Base-by-base conservation (phyloP, 2,888 invertebrate genomes). In the Leptura quadrifasciata region DNA sequence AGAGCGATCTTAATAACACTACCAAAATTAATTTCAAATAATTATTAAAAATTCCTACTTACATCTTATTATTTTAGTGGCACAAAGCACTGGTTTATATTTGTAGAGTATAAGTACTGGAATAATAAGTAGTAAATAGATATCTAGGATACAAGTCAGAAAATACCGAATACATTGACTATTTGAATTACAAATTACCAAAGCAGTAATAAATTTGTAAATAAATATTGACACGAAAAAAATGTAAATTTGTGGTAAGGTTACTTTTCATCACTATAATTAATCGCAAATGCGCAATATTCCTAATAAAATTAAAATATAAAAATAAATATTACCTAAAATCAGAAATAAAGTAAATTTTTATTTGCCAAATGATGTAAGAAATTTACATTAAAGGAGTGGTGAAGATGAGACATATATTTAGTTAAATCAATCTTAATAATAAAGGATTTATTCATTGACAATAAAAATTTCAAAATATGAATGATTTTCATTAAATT, bases 111-210 rank as follows among this genome's bases (percentile, higher is more conserved):
- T 47, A 15, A 47, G 15, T 47, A 47, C n/a, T 47, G 2, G 47
- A 47, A n/a, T 47, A 39, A 39, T 39, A 39, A 39, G 27, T 31
- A 31, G 27, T 17, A 47, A 71, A 24, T 61, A 20, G 60, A 60
- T 35, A 63, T 63, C 18, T 63, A 35, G 27, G n/a, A 21, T 47
- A 24, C 39, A 31, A 39, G 18, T 20, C 18, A 39, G 10, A 65
- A 60, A 58, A 39, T 21, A 39, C n/a, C 6, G n/a, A 47, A 47
- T 52, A 58, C 15, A 20, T 20, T 35, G 18, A 24, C 17, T 61
- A 27, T 71, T 71, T 71, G 52, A 27, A 20, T 24, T 71, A 52
- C 71, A 21, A 20, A 24, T 71, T 71, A 71, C 20, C 61, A 52
- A n/a, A 6, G 71, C 9, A 27, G 17, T 47, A 20, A 61, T 61